Percentiles rank a stretch among this genome's conserved stretches.
Evolutionary conservation across 2,888 invertebrate genomes (phyloP).

Genomic region (Pelosia muscerda): DNA sequence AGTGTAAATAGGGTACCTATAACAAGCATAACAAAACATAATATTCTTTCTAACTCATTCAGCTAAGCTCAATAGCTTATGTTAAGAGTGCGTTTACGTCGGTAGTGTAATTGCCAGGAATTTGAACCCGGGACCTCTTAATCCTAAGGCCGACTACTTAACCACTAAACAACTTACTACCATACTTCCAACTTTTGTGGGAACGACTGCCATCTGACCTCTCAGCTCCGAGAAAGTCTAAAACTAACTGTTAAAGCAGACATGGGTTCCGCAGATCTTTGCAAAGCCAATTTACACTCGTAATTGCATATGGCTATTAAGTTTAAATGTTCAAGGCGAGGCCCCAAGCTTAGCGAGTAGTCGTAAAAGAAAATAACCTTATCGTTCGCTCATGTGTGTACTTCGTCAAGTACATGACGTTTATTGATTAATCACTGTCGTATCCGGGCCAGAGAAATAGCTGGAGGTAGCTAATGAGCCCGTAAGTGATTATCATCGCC

Average conservation of each 20-base stretch:
- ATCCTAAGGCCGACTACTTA: no score
- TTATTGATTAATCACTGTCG: constrained; percentile 17
- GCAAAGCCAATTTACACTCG: neutral
- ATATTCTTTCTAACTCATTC: no score
- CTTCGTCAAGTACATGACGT: neutral
- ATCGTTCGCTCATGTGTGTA: neutral
- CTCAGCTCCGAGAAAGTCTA: neutral
- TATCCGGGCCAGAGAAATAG: constrained; percentile 14
- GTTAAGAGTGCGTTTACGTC: no score
- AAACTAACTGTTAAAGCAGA: neutral
- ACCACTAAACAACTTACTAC: no score
- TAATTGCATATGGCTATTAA: constrained; percentile 2
- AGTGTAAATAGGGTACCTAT: neutral
- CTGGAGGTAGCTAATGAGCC: constrained; percentile 28
- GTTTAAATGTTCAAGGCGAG: neutral
- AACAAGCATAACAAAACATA: no score
- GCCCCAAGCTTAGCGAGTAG: neutral
- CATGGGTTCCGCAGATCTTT: no score
- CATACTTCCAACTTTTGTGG: no score
- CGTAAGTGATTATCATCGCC: constrained; percentile 38
- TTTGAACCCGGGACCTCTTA: no score
- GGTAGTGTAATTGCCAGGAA: no score
- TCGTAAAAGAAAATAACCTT: neutral
- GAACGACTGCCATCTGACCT: no score
- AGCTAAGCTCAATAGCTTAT: no score